Evolutionary conservation across 2,888 invertebrate genomes (phyloP).

Genomic region (Incurvaria masculella): DNA sequence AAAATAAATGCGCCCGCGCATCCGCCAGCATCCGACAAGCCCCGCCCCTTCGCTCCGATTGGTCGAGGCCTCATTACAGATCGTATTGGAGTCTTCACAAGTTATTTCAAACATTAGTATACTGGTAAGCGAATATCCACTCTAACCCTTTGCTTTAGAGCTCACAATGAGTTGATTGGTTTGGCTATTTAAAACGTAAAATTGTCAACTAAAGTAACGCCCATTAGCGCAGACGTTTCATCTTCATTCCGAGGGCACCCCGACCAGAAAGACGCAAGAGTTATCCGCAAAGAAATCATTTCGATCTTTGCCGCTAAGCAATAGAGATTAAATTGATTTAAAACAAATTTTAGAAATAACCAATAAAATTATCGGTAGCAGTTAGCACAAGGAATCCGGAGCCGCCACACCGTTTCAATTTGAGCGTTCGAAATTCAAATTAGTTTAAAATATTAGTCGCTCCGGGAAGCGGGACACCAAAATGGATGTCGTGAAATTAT

Average conservation of each 20-base stretch:
- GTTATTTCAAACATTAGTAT: conserved; percentile 31
- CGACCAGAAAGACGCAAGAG: background rate
- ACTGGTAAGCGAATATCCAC: background rate
- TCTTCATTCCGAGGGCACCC: conserved; percentile 36
- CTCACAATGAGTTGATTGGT: background rate
- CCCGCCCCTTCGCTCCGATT: conserved; percentile 42
- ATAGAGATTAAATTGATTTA: background rate
- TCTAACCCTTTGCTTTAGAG: background rate
- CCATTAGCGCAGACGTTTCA: conserved; percentile 48
- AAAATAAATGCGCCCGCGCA: conserved; percentile 31
- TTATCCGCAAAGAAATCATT: background rate
- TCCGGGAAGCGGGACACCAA: background rate
- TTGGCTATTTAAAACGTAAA: conserved; percentile 12
- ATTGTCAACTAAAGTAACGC: conserved; percentile 50
- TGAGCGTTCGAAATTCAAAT: conserved; percentile 34
- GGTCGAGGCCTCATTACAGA: conserved; percentile 50
- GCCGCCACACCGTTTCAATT: background rate
- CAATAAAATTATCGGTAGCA: background rate
- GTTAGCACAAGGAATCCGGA: background rate
- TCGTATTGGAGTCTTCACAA: conserved; percentile 30
- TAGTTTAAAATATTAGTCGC: conserved; percentile 30
- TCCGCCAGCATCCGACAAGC: conserved; percentile 17
- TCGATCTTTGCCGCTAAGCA: background rate
- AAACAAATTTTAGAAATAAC: too few species aligned
- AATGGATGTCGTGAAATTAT: background rate